Evolutionary conservation across 2,888 invertebrate species (phyloP), one percentile per base, ranked within the genome.

Genomic region (Trachelus stipa): DNA sequence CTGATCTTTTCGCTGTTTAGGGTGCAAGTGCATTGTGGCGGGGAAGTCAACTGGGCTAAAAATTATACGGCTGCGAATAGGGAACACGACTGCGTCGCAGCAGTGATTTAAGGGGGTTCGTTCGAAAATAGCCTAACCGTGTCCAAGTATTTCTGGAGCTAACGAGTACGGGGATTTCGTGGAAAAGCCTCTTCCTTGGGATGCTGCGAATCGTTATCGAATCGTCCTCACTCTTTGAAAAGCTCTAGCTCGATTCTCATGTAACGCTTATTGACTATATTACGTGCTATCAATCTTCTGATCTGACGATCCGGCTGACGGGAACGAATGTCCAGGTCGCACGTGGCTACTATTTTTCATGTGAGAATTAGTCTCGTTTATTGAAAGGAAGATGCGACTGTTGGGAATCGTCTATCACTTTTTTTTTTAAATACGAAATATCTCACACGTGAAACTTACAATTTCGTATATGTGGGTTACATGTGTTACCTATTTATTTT

Each of bases 391-490:
- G 56, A 56, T 56, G 23, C 56, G 15, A 23, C 35, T 35, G 9
- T 23, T 15, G 56, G 23, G 9, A 56, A 56, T 23, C 9, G 2
- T 23, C 6, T 56, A 56, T 56, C 9, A 56, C 0, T 56, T 6
- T 2, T 56, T 56, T 6, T 56, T 56, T 56, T 15, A 2, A 15
- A 15, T 15, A 40, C 56, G 9, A 9, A 56, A 23, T 9, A 56
- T 23, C 56, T 9, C 23, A 56, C 56, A 1, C 9, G 56, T 56
- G 1, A 56, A 23, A 23, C 9, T 56, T 23, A 23, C 9, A 9
- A 56, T 56, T 56, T 56, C 9, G 23, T 74, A 31, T 71, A 71
- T 31, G 74, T 74, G 37, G 74, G 74, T 35, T 74, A 35, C 74
- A 34, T 35, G n/a, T 74, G 74, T 35, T 35, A 12, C 35, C 37